These are phyloP conservation scores for Lepisosteus oculatus DNA, from an alignment of 2,113 vertebrate species.

Conservation along the genomic window DNA sequence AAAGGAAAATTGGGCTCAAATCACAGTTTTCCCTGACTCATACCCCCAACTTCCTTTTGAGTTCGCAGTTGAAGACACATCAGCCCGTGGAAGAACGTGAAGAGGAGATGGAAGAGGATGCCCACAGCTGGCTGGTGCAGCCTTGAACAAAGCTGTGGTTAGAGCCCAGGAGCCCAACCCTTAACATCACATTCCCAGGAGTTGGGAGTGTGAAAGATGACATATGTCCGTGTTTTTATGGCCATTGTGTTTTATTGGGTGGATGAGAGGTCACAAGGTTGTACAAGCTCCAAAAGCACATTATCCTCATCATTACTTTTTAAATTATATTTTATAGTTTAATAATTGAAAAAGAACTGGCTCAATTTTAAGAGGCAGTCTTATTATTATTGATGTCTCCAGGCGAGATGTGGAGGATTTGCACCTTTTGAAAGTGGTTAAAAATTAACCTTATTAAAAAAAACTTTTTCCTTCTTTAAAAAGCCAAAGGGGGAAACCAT, in stretches of 20 bases:
- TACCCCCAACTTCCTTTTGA: conserved; percentile 69
- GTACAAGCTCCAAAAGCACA: conserved; percentile 28
- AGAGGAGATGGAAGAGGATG: conserved; percentile 75
- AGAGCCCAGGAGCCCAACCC: conserved; percentile 11
- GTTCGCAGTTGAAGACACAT: conserved; percentile 80
- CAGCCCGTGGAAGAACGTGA: conserved; percentile 77
- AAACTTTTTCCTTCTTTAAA: too few species aligned
- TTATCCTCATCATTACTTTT: conserved; percentile 26
- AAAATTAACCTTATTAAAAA: too few species aligned
- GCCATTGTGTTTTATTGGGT: conserved; percentile 26
- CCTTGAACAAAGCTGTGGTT: conserved; percentile 36
- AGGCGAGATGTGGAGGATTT: conserved; percentile 49
- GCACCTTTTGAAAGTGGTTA: not conserved
- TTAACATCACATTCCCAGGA: conserved; percentile 36
- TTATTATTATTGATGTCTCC: conserved; percentile 40
- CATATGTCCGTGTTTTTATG: conserved; percentile 41
- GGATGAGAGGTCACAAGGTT: not conserved
- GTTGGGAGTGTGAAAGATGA: conserved; percentile 32
- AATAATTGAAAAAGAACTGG: conserved; percentile 12
- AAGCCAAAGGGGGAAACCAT: too few species aligned
- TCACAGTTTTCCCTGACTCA: conserved; percentile 55
- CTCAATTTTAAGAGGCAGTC: not conserved
- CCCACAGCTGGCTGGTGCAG: conserved; percentile 69
- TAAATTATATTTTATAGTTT: conserved; percentile 12
- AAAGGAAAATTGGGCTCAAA: conserved; percentile 93